phyloP scores from a whole-genome alignment of 2,797 vertebrate genomes.

The Phylloscopus collybita region DNA sequence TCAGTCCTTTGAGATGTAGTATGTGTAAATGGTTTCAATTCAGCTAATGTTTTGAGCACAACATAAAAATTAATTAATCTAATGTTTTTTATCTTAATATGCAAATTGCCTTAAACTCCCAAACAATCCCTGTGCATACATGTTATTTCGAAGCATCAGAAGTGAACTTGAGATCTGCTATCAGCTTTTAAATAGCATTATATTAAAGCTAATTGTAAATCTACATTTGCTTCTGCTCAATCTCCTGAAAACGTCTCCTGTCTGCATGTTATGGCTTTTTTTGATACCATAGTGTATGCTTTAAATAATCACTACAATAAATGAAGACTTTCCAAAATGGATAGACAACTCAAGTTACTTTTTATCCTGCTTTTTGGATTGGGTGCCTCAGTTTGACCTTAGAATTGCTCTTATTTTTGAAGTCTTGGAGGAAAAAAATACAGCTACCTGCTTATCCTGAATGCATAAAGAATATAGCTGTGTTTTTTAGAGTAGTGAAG shows the following conservation, averaged over 20 bases:
- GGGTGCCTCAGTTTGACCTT: not conserved
- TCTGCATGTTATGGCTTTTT: constrained; percentile 63
- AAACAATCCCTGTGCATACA: constrained; percentile 8
- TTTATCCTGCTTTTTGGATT: constrained; percentile 23
- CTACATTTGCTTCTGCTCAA: constrained; percentile 66
- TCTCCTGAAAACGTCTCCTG: constrained; percentile 52
- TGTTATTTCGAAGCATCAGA: constrained; percentile 36
- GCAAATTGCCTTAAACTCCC: constrained; percentile 64
- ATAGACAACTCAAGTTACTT: constrained; percentile 54
- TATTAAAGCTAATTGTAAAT: constrained; percentile 72
- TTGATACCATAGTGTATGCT: constrained; percentile 67
- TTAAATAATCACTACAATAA: constrained; percentile 63
- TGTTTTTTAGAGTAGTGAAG: not conserved
- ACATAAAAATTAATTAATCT: constrained; percentile 12
- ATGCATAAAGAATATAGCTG: not conserved
- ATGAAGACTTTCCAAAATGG: constrained; percentile 62
- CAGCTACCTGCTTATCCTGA: not conserved
- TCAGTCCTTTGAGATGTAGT: constrained; percentile 62
- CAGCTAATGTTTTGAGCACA: constrained; percentile 56
- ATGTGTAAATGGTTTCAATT: constrained; percentile 49
- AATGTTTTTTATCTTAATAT: constrained; percentile 44
- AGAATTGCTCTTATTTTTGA: not conserved
- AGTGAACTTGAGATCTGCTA: constrained; percentile 43
- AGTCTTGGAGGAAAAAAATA: not conserved
- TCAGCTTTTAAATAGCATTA: constrained; percentile 64